Percentiles rank a stretch among this genome's conserved stretches.
phyloP scores from a whole-genome alignment of 2,888 invertebrate species.

The Holacanthella duospinosa region DNA sequence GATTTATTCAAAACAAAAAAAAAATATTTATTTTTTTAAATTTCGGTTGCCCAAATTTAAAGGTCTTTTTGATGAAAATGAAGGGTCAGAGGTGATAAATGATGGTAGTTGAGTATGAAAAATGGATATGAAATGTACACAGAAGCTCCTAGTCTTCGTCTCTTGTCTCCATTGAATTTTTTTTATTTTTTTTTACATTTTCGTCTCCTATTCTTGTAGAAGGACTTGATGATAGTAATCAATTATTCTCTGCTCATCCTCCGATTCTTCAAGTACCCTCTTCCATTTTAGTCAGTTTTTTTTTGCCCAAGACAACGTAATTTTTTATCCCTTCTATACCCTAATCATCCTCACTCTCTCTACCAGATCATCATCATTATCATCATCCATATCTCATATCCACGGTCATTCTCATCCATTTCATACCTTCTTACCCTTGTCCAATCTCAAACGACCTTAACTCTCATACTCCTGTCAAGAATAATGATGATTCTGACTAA shows the following conservation, averaged over 20 bases:
- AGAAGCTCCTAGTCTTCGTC: not conserved
- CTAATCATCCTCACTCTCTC: constrained; percentile 5
- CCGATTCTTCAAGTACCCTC: too few species aligned
- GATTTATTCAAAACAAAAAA: too few species aligned
- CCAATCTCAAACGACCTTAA: too few species aligned
- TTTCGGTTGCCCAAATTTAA: not conserved
- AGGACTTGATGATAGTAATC: not conserved
- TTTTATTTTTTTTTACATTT: too few species aligned
- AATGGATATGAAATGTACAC: not conserved
- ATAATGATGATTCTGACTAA: not conserved
- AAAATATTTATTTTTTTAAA: too few species aligned
- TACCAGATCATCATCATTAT: not conserved
- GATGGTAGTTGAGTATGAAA: not conserved
- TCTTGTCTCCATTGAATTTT: not conserved
- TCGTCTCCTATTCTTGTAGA: not conserved
- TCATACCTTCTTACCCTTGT: too few species aligned
- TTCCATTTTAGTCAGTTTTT: too few species aligned
- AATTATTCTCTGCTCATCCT: not conserved
- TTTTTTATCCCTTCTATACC: not conserved
- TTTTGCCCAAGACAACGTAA: not conserved
- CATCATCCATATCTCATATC: not conserved
- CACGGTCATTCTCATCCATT: too few species aligned
- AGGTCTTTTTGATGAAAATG: not conserved
- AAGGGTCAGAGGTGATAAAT: not conserved
- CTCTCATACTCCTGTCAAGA: too few species aligned